A percentile compares a stretch with the other conserved stretches of the same genome.
These are phyloP conservation scores for Reticulitermes lucifugus DNA, from an alignment of 2,888 invertebrate species.

Conservation along the genomic window DNA sequence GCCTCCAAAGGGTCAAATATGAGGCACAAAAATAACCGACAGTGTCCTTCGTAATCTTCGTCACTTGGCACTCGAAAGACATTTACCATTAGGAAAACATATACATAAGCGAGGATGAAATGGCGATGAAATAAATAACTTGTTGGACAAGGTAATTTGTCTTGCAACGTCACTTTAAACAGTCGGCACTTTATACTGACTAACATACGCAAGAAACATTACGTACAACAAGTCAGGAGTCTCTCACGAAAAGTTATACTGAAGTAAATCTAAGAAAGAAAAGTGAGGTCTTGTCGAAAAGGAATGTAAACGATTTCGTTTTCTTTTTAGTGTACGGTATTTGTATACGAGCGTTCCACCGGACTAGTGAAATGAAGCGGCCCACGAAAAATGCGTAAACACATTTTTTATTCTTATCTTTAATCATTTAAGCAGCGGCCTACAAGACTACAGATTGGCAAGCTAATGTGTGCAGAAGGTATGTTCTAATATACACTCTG, in stretches of 20 bases:
- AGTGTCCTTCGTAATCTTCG: not conserved
- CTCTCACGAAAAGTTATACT: not conserved
- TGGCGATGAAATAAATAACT: not conserved
- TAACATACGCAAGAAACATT: not conserved
- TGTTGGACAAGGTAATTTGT: not conserved
- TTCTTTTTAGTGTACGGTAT: not conserved
- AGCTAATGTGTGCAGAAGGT: too few species aligned
- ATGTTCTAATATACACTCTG: too few species aligned
- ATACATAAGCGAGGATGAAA: not conserved
- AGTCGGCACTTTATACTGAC: not conserved
- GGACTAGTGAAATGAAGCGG: not conserved
- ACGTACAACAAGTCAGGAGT: not conserved
- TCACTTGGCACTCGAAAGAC: not conserved
- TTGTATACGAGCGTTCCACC: not conserved
- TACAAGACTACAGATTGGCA: not conserved
- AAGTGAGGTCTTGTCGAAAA: constrained; percentile 12
- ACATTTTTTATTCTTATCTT: not conserved
- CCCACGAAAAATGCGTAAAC: not conserved
- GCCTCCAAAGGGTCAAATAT: too few species aligned
- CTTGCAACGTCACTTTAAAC: not conserved
- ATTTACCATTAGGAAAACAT: not conserved
- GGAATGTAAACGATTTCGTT: not conserved
- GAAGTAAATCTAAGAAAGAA: not conserved
- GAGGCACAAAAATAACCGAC: too few species aligned
- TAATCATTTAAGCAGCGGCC: not conserved